phyloP scores from a whole-genome alignment of 35 echinoderm and acorn worm genomes.

The Apostichopus japonicus region DNA sequence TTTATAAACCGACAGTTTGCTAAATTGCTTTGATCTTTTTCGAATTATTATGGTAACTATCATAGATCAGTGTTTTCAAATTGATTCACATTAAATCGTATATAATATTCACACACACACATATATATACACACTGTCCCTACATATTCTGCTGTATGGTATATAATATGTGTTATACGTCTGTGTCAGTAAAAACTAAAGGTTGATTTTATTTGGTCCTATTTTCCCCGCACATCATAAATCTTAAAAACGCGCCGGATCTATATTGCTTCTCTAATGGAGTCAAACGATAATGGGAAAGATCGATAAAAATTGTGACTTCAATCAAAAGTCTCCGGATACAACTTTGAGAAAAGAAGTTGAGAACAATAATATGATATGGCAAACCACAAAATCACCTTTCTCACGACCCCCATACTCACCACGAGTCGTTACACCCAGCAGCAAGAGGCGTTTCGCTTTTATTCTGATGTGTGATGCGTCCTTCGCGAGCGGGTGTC shows the following conservation, averaged over 20 bases:
- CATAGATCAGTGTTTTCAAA: too few relatives aligned
- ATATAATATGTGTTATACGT: too few relatives aligned
- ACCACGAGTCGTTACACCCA: constrained; percentile 28
- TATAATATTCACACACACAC: too few relatives aligned
- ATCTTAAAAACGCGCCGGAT: not conserved
- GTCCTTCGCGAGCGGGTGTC: constrained; percentile 3
- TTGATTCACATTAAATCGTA: too few relatives aligned
- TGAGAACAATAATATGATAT: constrained; percentile 38
- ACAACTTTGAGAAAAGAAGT: constrained; percentile 20
- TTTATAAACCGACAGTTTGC: too few relatives aligned
- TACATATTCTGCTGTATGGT: too few relatives aligned
- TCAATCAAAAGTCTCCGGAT: not conserved
- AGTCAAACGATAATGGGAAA: not conserved
- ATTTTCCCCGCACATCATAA: not conserved
- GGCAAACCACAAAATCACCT: constrained; percentile 4
- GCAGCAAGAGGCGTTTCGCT: not conserved
- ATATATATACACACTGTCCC: too few relatives aligned
- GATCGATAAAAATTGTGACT: constrained; percentile 15
- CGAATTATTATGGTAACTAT: too few relatives aligned
- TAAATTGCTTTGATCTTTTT: too few relatives aligned
- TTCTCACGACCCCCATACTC: constrained; percentile 30
- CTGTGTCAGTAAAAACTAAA: too few relatives aligned
- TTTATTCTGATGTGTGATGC: not conserved
- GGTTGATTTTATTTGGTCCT: too few relatives aligned
- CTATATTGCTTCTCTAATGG: not conserved